A percentile compares a stretch with the other conserved stretches of the same genome.
Conservation (phyloP, 2,113 vertebrate genomes). For the Probosciger aterrimus region DNA sequence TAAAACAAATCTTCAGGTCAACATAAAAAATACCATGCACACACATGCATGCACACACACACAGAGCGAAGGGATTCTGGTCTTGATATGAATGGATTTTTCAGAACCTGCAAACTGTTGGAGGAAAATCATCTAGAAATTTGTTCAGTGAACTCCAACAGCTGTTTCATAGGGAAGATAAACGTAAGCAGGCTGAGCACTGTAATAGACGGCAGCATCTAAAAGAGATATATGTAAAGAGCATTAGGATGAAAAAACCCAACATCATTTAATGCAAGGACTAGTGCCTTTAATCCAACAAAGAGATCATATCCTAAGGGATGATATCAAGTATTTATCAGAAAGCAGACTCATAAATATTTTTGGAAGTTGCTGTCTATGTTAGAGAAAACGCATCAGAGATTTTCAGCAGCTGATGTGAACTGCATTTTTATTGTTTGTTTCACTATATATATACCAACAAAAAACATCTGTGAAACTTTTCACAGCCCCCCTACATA, state of each 20-base stretch:
- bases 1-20: constrained; percentile 33
- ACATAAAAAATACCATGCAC: background rate
- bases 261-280: constrained; percentile 28
- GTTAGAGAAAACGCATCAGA: constrained; percentile 30
- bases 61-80: background rate
- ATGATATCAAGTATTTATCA: constrained; percentile 58
- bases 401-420: constrained; percentile 14
- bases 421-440: constrained; percentile 12
- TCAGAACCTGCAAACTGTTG: constrained; percentile 30
- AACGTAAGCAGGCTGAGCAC: constrained; percentile 7
- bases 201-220: background rate
- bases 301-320: constrained; percentile 62
- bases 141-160: constrained; percentile 18
- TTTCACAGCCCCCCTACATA: background rate
- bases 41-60: background rate
- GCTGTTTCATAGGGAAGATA: constrained; percentile 33
- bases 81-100: constrained; percentile 49
- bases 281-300: constrained; percentile 51
- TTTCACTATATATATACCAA: background rate
- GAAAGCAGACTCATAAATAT: constrained; percentile 45
- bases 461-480: background rate
- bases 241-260: constrained; percentile 17
- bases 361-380: constrained; percentile 38
- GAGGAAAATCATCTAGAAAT: constrained; percentile 41
- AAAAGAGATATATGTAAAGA: constrained; percentile 42